Evolutionary conservation across 2,888 invertebrate genomes (phyloP).

Genomic region (Taenaris catops): DNA sequence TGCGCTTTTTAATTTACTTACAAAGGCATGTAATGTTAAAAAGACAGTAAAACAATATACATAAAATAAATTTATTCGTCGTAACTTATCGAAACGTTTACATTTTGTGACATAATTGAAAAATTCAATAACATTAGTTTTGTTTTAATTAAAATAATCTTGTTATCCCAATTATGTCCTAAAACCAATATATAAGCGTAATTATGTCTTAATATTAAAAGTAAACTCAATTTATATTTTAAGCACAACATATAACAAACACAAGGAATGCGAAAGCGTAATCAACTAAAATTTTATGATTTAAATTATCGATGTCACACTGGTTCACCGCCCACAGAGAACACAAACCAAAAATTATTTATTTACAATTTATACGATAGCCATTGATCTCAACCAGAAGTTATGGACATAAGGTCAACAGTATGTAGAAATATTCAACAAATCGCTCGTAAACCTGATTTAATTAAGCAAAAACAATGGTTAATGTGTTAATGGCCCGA

Average conservation of each 20-base stretch:
- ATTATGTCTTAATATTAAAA: no score
- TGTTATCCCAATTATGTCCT: no score
- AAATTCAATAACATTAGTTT: no score
- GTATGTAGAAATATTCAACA: slow-evolving; percentile 1
- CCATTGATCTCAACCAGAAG: slow-evolving; percentile 6
- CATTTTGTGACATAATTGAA: no score
- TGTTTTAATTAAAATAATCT: no score
- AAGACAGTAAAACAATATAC: no score
- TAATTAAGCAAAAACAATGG: slow-evolving; percentile 10
- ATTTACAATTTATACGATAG: slow-evolving; percentile 9
- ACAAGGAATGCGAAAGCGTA: slow-evolving; percentile 17
- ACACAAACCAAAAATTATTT: slow-evolving; percentile 10
- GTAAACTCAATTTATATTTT: no score
- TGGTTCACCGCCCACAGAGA: slow-evolving; percentile 21
- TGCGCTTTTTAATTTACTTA: no score
- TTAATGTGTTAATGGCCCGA: slow-evolving; percentile 6
- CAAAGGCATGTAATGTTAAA: no score
- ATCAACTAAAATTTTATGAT: slow-evolving; percentile 19
- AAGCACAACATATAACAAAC: slow-evolving; percentile 16
- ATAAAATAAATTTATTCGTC: no score
- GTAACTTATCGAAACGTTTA: no score
- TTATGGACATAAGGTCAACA: slow-evolving; percentile 5
- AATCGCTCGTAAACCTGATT: slow-evolving; percentile 3
- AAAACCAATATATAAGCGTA: no score
- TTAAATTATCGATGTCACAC: slow-evolving; percentile 19